Base-by-base conservation (phyloP, 1,140 invertebrate species). In the Sitophilus oryzae region DNA sequence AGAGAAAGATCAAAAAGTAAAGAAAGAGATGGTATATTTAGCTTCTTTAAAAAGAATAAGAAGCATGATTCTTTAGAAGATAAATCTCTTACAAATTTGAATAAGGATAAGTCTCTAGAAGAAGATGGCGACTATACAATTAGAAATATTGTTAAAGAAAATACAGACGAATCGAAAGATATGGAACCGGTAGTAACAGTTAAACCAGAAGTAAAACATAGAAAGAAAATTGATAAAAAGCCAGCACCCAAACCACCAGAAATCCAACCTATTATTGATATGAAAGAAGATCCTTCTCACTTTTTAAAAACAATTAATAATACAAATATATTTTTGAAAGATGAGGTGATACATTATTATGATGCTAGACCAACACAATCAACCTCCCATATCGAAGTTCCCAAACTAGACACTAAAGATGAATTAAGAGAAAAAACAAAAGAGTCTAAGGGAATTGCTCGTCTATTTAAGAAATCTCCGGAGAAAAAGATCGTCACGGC, bases 291-390 rank as follows among this genome's bases (percentile, higher is more conserved):
- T n/a, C n/a, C n/a, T n/a, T n/a, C n/a, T n/a, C n/a, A n/a, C n/a
- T n/a, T 53, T 14, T 9, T 60, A 16, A 52, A 38, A 15, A 34
- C 50, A 30, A 65, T 60, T 49, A 52, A 62, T 38, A 42, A 55
- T 11, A 60, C 41, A 2, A 34, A 60, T 16, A 21, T 35, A 19
- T 59, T 59, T 38, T 23, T 60, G 18, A 57, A 42, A 19, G 20
- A 18, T 10, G 58, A 57, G 49, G 42, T 60, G 10, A 16, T 19
- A 3, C 42, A 46, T 34, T 60, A 60, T 30, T 55, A 60, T 16
- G 58, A 60, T 40, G 56, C 61, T 9, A 49, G 37, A 47, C 49
- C 56, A 10, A 19, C n/a, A n/a, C n/a, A n/a, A n/a, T n/a, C n/a
- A n/a, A n/a, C n/a, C n/a, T n/a, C n/a, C n/a, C n/a, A n/a, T n/a